Conservation (phyloP, 2,113 vertebrate genomes). For the Hydrochoerus hydrochaeris region DNA sequence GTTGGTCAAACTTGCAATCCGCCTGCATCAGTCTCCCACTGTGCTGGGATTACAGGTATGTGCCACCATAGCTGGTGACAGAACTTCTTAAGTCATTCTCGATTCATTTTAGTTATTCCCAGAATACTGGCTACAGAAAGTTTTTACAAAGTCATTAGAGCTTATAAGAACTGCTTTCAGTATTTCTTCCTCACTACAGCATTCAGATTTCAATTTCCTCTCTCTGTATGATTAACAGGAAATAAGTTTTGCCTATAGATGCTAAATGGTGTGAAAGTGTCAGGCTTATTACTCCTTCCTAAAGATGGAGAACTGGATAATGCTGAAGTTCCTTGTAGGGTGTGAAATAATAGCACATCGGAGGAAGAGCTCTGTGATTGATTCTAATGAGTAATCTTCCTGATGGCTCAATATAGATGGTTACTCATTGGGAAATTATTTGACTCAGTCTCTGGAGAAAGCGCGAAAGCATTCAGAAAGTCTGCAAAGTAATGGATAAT, state of each 20-base stretch:
- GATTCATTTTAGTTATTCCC: neutral
- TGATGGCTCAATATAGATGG: slow-evolving; percentile 28
- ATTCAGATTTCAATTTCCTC: slow-evolving; percentile 34
- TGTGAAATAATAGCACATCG: neutral
- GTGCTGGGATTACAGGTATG: neutral
- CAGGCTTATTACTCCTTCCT: neutral
- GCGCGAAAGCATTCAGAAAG: slow-evolving; percentile 39
- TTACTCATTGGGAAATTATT: slow-evolving; percentile 35
- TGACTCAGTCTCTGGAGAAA: slow-evolving; percentile 1
- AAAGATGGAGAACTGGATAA: neutral
- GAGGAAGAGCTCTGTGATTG: slow-evolving; percentile 24
- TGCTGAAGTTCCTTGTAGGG: neutral
- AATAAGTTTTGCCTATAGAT: slow-evolving; percentile 33
- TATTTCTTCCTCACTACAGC: neutral
- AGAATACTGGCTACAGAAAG: neutral
- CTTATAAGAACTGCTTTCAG: neutral
- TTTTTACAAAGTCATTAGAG: slow-evolving; percentile 36
- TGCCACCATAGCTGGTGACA: neutral
- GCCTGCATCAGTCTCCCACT: neutral
- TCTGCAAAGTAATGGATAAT: slow-evolving; percentile 43
- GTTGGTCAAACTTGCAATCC: neutral
- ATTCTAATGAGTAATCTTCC: slow-evolving; percentile 45
- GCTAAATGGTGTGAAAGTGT: neutral
- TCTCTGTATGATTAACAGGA: neutral
- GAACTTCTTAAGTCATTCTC: neutral